A percentile compares a stretch with the other conserved stretches of the same genome.
phyloP scores from a whole-genome alignment of 2,797 vertebrate genomes.

The Sebastes glaucus region DNA sequence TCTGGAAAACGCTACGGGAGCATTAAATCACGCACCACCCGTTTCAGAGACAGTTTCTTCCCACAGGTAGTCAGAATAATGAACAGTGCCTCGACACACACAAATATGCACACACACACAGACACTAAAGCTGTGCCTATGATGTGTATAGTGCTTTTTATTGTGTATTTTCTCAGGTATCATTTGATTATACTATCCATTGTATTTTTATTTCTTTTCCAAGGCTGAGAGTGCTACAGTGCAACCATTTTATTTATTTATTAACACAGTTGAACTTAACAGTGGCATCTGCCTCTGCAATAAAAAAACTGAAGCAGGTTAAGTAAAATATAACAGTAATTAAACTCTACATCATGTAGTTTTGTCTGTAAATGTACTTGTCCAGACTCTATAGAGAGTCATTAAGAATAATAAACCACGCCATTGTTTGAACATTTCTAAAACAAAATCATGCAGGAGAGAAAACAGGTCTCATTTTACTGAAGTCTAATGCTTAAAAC shows the following conservation, averaged over 20 bases:
- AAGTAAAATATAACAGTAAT: not conserved
- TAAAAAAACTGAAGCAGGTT: not conserved
- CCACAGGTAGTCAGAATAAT: slow-evolving; percentile 67
- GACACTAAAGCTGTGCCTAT: not conserved
- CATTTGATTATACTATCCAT: slow-evolving; percentile 11
- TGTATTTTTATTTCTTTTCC: not conserved
- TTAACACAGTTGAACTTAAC: not conserved
- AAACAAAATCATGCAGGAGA: not conserved
- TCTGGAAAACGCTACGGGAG: slow-evolving; percentile 65
- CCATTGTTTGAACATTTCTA: not conserved
- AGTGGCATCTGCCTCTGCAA: not conserved
- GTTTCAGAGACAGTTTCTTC: slow-evolving; percentile 65
- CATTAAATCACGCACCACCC: slow-evolving; percentile 66
- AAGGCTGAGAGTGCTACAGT: not conserved
- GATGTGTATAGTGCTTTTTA: slow-evolving; percentile 1
- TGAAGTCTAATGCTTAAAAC: not conserved
- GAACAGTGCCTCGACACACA: slow-evolving; percentile 39
- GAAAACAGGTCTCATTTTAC: not conserved
- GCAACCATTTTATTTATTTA: not conserved
- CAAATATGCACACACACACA: slow-evolving; percentile 5
- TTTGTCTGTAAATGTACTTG: not conserved
- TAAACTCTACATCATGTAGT: not conserved
- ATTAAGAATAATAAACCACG: slow-evolving; percentile 1
- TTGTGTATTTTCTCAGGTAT: slow-evolving; percentile 19
- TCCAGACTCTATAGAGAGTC: not conserved